Evolutionary conservation across 1,140 invertebrate genomes (phyloP).

Genomic region (Formica exsecta): DNA sequence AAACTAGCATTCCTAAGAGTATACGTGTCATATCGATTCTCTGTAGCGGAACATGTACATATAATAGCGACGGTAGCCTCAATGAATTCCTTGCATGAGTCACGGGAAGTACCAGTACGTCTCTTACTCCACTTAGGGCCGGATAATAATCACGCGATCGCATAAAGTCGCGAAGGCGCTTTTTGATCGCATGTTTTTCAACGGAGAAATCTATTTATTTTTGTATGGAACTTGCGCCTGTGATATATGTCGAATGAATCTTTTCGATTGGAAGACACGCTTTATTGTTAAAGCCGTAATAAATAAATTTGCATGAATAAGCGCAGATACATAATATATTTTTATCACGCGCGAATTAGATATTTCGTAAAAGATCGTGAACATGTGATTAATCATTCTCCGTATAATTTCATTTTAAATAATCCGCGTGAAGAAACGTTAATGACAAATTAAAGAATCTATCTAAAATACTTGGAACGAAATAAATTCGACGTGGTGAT

Average conservation of each 20-base stretch:
- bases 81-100: conserved; percentile 74
- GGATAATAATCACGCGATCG: conserved; percentile 70
- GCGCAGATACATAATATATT: background rate
- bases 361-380: background rate
- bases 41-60: conserved; percentile 17
- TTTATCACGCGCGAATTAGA: background rate
- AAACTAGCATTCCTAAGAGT: conserved; percentile 66
- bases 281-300: background rate
- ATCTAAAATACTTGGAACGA: background rate
- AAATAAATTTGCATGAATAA: conserved; percentile 9
- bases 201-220: conserved; percentile 23
- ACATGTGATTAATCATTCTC: background rate
- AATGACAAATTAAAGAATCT: conserved; percentile 51
- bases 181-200: conserved; percentile 54
- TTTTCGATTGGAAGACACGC: background rate
- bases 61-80: conserved; percentile 56
- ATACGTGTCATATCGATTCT: conserved; percentile 72
- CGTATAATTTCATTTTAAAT: conserved; percentile 13
- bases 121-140: conserved; percentile 66
- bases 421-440: conserved; percentile 23
- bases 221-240: background rate
- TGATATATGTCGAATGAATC: conserved; percentile 48
- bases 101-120: conserved; percentile 73
- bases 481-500: conserved; percentile 37
- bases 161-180: conserved; percentile 59